Evolutionary conservation across 2,113 vertebrate species (phyloP).

Genomic region (Archilochus colubris): DNA sequence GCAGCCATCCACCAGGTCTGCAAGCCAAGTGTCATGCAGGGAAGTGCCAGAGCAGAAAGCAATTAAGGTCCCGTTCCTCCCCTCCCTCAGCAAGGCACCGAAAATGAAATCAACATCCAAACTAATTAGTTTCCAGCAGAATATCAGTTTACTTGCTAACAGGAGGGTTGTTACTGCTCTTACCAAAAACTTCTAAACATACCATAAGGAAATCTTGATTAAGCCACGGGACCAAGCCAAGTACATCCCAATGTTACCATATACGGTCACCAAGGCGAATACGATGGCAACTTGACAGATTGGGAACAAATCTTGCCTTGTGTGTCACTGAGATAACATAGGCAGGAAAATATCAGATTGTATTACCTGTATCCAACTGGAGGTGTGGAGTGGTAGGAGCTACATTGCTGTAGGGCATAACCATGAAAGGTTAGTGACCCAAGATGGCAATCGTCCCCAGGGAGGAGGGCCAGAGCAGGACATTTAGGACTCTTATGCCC

Average conservation of each 20-base stretch:
- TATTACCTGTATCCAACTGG: conserved; percentile 53
- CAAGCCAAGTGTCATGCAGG: background rate
- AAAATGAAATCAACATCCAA: conserved; percentile 60
- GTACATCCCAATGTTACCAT: conserved; percentile 37
- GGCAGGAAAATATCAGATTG: conserved; percentile 62
- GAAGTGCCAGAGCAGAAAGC: conserved; percentile 26
- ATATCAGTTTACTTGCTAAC: conserved; percentile 46
- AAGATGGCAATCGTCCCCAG: background rate
- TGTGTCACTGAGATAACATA: conserved; percentile 19
- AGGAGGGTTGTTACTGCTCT: conserved; percentile 17
- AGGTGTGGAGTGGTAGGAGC: conserved; percentile 35
- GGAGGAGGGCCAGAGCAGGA: background rate
- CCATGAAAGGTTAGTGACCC: conserved; percentile 25
- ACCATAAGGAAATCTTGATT: conserved; percentile 16
- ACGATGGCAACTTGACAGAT: conserved; percentile 68
- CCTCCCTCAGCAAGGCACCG: conserved; percentile 13
- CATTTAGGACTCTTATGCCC: background rate
- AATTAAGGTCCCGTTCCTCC: conserved; percentile 24
- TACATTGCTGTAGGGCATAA: conserved; percentile 7
- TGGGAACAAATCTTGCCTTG: conserved; percentile 50
- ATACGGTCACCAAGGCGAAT: conserved; percentile 51
- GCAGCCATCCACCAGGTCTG: background rate
- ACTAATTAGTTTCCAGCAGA: conserved; percentile 50
- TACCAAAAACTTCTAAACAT: conserved; percentile 60
- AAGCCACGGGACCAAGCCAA: conserved; percentile 19